Evolutionary conservation across 1,140 invertebrate genomes (phyloP), one percentile per base, ranked within the genome.

Genomic region (Lamellibrachia luymesi): DNA sequence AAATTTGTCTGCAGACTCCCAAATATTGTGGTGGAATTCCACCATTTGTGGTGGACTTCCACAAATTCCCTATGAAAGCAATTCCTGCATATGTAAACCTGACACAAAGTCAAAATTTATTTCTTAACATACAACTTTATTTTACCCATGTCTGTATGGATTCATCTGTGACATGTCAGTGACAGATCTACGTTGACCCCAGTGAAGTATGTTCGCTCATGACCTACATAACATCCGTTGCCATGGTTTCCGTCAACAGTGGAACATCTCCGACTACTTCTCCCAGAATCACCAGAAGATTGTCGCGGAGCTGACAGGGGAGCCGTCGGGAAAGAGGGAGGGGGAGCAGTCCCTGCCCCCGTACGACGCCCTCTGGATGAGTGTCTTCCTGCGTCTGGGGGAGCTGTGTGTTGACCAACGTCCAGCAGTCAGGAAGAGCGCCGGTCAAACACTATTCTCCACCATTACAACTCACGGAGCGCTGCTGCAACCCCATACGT

Each of bases 241-340:
- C 92, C 93, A 93, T 93, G 93, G 90, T 94, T 95, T 91, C 90
- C 52, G 2, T 92, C 91, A 8, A 92, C 96, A 99, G 98, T 99
- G 99, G 99, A 99, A 99, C 96, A 99, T 99, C 95, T 98, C 98
- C 2, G 99, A 99, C 96, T 99, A 99, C 96, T 98, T 99, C 94
- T 99, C 98, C 96, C 98, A 99, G 97, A 99, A 99, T 96, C 98
- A 98, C 95, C 98, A 98, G 94, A 98, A 98, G 96, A 97, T 99
- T 93, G 94, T 56, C 13, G 51, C 64, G 22, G 91, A 92, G 50
- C 49, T 92, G 56, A 50, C 25, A 51, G 52, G 50, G 93, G 50
- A 92, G 91, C 49, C 17, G 80, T 17, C 6, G 49, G 89, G 80
- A 51, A 27, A 27, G n/a, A 13, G 49, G 13, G 80, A 89, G 51